Evolutionary conservation across 2,113 vertebrate genomes (phyloP), one percentile per base, ranked within the genome.

Genomic region (Melanerpes aurifrons): DNA sequence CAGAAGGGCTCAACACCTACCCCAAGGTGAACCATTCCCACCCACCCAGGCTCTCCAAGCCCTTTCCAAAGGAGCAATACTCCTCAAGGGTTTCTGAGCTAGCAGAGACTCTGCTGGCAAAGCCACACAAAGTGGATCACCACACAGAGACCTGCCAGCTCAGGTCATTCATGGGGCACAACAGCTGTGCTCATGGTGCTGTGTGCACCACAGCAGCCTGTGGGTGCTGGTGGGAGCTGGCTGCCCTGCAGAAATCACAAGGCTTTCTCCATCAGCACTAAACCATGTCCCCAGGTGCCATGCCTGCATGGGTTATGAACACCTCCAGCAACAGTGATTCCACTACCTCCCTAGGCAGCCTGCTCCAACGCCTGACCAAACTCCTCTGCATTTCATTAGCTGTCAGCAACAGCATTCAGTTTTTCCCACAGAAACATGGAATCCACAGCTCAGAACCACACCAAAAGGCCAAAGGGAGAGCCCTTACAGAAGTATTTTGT

Each of bases 121-220:
- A 81, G 70, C 15, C 28, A 35, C 50, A 32, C 7, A 9, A 56
- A 25, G n/a, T 3, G 2, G 15, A 35, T 43, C n/a, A 35, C 17
- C 5, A 0, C 6, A 45, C 31, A 69, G 50, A 64, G 43, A 59
- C 35, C 50, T 25, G 21, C 5, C 50, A 70, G 4, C 20, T 47
- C 50, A 12, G 25, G 24, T 13, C 45, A 48, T 0, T 2, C 5
- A 9, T 0, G 29, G 25, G 66, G 45, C 14, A 24, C 28, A 76
- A 58, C 0, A 59, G 28, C 24, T 31, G 50, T 8, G 47, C 5
- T 50, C 40, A 35, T 2, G 1, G n/a, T 29, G 48, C 29, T 63
- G 48, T 37, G 25, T 20, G 45, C 54, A 15, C 45, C 37, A 26
- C 0, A 1, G 14, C 61, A 20, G 28, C 2, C 37, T 7, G 1